Conservation (phyloP, 2,113 vertebrate species). For the Serilophus lunatus region DNA sequence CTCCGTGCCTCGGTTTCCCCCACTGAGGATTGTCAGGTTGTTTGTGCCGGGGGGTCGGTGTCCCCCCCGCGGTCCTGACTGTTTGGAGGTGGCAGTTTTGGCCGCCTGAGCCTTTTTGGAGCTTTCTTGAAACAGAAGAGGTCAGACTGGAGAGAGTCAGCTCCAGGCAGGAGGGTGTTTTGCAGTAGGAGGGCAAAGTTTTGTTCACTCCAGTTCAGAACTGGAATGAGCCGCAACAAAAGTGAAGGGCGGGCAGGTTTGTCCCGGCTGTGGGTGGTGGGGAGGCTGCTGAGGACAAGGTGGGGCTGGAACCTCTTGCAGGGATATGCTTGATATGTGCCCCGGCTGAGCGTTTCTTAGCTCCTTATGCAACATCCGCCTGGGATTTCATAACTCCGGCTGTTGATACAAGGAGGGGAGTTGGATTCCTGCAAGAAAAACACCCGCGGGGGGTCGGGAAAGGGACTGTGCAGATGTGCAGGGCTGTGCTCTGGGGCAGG, state of each 20-base stretch:
- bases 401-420: not conserved
- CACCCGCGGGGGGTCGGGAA: fast-evolving
- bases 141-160: not conserved
- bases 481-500: not conserved
- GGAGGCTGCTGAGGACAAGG: not conserved
- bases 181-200: not conserved
- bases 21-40: fast-evolving
- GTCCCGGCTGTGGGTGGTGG: not conserved
- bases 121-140: not conserved
- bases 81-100: not conserved
- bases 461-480: not conserved
- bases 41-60: not conserved
- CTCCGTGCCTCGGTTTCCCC: not conserved
- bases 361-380: not conserved
- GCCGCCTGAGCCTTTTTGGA: fast-evolving
- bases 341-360: not conserved
- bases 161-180: not conserved
- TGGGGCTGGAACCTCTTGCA: not conserved
- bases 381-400: not conserved
- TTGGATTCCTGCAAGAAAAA: not conserved
- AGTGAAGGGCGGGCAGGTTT: not conserved
- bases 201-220: not conserved
- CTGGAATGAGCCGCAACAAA: not conserved
- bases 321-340: not conserved
- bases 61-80: not conserved